Evolutionary conservation across 2,888 invertebrate genomes (phyloP).

Genomic region (Enchytraeus crypticus): DNA sequence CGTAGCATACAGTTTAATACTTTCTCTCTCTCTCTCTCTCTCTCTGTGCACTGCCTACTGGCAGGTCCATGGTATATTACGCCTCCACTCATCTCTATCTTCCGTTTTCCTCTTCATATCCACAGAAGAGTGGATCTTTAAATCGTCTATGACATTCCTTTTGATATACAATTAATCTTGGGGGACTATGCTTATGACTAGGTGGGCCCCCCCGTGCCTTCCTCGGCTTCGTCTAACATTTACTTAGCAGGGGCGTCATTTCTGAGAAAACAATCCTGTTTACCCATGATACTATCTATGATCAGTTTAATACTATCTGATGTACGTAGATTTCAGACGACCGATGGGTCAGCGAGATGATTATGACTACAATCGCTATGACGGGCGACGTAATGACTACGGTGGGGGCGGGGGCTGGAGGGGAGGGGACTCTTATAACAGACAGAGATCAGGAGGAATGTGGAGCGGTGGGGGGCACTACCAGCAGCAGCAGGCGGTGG

Average conservation of each 20-base stretch:
- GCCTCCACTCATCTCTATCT: too few species aligned
- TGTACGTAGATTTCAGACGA: neutral
- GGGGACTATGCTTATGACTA: neutral
- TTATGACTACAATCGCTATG: conserved; percentile 1
- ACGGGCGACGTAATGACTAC: neutral
- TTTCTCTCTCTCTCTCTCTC: too few species aligned
- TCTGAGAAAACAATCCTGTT: neutral
- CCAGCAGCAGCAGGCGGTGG: neutral
- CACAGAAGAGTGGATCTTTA: too few species aligned
- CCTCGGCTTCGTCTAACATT: too few species aligned
- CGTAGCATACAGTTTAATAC: too few species aligned
- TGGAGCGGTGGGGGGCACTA: neutral
- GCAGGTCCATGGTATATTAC: too few species aligned
- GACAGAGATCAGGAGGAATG: neutral
- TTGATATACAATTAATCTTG: neutral
- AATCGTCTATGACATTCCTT: neutral
- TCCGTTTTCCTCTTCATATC: too few species aligned
- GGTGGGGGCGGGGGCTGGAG: neutral
- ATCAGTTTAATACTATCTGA: neutral
- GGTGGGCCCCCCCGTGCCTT: neutral
- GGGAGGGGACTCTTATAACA: neutral
- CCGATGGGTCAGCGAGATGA: conserved; percentile 2
- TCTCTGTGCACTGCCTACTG: too few species aligned
- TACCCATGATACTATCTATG: neutral
- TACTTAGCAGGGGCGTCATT: too few species aligned